Percentiles rank a stretch among this genome's conserved stretches.
Conservation (phyloP, 2,113 vertebrate genomes). For the Psilopogon haemacephalus region DNA sequence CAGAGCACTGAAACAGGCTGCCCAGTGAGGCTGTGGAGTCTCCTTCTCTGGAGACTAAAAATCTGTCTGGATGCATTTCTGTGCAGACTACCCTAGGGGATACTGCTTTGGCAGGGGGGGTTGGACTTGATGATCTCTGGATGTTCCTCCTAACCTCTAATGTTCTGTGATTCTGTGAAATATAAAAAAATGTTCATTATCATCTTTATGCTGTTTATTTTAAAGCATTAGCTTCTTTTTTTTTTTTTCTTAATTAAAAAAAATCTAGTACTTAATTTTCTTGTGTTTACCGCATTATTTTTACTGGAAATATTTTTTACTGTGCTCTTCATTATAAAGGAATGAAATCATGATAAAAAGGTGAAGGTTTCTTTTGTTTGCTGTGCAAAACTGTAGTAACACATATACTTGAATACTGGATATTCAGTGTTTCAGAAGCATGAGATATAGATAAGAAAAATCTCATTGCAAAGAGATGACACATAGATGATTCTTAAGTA, state of each 20-base stretch:
- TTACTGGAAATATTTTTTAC: neutral
- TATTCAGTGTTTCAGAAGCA: neutral
- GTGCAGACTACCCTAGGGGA: no score
- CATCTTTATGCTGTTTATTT: neutral
- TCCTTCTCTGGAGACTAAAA: no score
- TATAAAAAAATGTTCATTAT: neutral
- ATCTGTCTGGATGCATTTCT: no score
- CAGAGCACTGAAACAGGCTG: no score
- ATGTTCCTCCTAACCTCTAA: no score
- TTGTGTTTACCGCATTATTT: neutral
- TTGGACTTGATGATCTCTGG: no score
- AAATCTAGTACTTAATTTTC: neutral
- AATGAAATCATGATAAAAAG: neutral
- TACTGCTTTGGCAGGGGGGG: no score
- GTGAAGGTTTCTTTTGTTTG: neutral
- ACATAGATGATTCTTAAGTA: neutral
- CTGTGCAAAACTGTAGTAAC: neutral
- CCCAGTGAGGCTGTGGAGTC: no score
- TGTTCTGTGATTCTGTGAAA: no score
- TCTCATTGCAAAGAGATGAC: neutral
- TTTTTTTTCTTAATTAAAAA: neutral
- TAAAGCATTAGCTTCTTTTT: neutral
- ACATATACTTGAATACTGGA: neutral
- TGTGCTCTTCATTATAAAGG: neutral
- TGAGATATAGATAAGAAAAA: neutral